phyloP scores from a whole-genome alignment of 2,888 invertebrate species.

The Pseudolycoriella hygida region DNA sequence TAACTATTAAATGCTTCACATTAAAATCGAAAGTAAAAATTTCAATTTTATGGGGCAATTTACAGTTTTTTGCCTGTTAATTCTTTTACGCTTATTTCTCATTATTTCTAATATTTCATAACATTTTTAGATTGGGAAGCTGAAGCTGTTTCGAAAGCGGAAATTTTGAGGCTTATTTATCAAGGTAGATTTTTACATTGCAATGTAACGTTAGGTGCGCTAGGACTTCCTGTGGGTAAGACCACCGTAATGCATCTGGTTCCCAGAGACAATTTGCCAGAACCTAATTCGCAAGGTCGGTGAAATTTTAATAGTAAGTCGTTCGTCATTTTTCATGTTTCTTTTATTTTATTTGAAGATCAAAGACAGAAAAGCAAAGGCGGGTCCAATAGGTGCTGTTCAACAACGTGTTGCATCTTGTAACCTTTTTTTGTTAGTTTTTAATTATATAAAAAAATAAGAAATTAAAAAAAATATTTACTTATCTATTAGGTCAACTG shows the following conservation, averaged over 20 bases:
- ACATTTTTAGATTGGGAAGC: slow-evolving; percentile 83
- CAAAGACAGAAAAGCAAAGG: slow-evolving; percentile 93
- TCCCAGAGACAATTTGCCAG: slow-evolving; percentile 96
- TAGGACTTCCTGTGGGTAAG: slow-evolving; percentile 91
- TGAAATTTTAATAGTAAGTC: neutral
- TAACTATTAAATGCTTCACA: no score
- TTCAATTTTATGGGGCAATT: no score
- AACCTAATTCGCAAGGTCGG: slow-evolving; percentile 92
- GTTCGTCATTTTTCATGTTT: neutral
- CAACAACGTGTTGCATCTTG: slow-evolving; percentile 84
- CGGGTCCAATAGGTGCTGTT: slow-evolving; percentile 87
- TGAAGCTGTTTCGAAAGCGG: slow-evolving; percentile 88
- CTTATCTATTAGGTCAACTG: no score
- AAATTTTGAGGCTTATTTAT: slow-evolving; percentile 96
- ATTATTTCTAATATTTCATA: no score
- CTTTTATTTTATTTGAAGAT: slow-evolving; percentile 34
- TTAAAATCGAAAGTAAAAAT: no score
- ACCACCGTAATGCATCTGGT: slow-evolving; percentile 99
- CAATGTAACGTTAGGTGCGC: slow-evolving; percentile 94
- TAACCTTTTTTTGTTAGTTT: slow-evolving; percentile 31
- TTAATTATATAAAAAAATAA: neutral
- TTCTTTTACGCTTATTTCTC: no score
- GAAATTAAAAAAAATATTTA: no score
- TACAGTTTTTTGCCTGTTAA: no score
- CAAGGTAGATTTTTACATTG: slow-evolving; percentile 99